phyloP scores from a whole-genome alignment of 2,113 vertebrate genomes.

The Madoqua kirkii region DNA sequence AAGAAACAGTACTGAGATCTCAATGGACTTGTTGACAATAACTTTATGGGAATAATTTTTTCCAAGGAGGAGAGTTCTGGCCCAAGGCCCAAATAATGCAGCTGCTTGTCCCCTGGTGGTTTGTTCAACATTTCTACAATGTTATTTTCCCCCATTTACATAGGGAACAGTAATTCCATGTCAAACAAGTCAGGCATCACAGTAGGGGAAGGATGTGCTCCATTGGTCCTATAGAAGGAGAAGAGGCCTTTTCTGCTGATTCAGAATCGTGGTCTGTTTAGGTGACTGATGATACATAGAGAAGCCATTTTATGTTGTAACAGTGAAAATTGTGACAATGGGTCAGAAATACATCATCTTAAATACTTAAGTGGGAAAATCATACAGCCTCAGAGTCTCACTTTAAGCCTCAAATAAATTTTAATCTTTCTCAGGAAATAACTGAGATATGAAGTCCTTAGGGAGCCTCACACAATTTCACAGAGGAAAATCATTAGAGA shows the following conservation, averaged over 20 bases:
- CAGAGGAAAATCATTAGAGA: not conserved
- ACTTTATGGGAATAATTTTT: slow-evolving; percentile 83
- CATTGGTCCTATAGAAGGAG: not conserved
- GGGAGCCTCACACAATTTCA: not conserved
- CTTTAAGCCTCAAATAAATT: not conserved
- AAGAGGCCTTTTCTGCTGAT: not conserved
- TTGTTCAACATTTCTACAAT: not conserved
- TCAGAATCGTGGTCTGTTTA: not conserved
- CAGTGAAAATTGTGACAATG: not conserved
- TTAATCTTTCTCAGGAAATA: not conserved
- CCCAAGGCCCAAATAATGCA: not conserved
- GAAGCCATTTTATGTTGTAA: not conserved
- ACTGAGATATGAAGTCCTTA: not conserved
- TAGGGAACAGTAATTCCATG: not conserved
- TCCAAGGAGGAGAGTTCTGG: not conserved
- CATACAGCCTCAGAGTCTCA: not conserved
- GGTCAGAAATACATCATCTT: not conserved
- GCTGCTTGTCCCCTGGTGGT: not conserved
- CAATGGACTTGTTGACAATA: slow-evolving; percentile 87
- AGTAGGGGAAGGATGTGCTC: not conserved
- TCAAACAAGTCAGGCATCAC: not conserved
- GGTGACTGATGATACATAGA: not conserved
- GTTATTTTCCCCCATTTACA: not conserved
- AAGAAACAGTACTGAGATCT: slow-evolving; percentile 90
- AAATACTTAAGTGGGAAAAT: not conserved